These are phyloP conservation scores for Drosophila barbarae DNA, from an alignment of 2,888 invertebrate genomes.

Conservation along the genomic window DNA sequence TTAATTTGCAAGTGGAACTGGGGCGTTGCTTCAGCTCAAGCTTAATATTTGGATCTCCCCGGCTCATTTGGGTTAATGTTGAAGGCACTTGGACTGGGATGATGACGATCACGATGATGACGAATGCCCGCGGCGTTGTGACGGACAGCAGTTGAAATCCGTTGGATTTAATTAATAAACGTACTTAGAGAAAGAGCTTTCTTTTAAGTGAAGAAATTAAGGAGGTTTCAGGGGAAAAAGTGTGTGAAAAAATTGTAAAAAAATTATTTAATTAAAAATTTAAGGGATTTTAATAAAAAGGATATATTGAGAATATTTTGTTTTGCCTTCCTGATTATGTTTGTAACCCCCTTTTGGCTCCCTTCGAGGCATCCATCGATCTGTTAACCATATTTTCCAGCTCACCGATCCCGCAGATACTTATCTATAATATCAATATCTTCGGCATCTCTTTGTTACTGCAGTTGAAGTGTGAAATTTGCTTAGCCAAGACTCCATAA, in stretches of 20 bases:
- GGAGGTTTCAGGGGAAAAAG: neutral
- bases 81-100: conserved; percentile 40
- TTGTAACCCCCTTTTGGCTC: too few relatives aligned
- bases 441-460: conserved; percentile 8
- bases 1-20: conserved; percentile 67
- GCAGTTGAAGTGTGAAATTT: conserved; percentile 63
- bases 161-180: conserved; percentile 24
- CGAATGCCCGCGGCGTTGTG: conserved; percentile 30
- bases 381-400: neutral
- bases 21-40: conserved; percentile 41
- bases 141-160: conserved; percentile 17
- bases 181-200: conserved; percentile 13
- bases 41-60: conserved; percentile 38
- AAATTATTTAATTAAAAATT: too few relatives aligned
- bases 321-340: accelerated
- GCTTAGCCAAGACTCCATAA: conserved; percentile 39
- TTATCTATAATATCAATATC: conserved; percentile 3
- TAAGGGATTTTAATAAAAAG: neutral
- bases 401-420: conserved; percentile 13
- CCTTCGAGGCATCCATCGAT: neutral
- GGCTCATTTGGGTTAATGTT: conserved; percentile 67
- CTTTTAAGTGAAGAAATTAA: neutral
- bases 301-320: neutral
- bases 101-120: conserved; percentile 23
- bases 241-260: too few relatives aligned